Percentiles rank a stretch among this genome's conserved stretches.
Conservation (phyloP, 2,113 vertebrate genomes). For the Bolborhynchus lineola region DNA sequence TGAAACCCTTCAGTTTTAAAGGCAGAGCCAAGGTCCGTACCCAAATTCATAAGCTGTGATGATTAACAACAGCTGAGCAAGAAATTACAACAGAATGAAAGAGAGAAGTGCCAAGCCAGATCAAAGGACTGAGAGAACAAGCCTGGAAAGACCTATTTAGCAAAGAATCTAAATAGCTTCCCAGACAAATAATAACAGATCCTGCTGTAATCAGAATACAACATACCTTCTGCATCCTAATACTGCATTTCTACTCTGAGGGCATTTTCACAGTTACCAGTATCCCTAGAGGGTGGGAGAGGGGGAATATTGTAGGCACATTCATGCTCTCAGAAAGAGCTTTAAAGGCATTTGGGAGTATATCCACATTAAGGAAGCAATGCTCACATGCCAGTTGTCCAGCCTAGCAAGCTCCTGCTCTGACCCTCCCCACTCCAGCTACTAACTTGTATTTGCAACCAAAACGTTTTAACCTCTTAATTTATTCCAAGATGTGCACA, state of each 20-base stretch:
- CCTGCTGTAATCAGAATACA: neutral
- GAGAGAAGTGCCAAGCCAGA: neutral
- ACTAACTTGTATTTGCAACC: neutral
- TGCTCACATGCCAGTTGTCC: neutral
- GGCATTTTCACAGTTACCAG: neutral
- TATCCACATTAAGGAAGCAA: neutral
- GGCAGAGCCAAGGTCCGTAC: neutral
- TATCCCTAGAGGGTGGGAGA: neutral
- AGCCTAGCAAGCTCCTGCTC: neutral
- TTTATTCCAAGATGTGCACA: neutral
- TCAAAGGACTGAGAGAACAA: neutral
- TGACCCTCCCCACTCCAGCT: neutral
- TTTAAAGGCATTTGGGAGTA: neutral
- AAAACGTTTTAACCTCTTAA: neutral
- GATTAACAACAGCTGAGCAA: slow-evolving; percentile 16
- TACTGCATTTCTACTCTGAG: neutral
- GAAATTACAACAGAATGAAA: neutral
- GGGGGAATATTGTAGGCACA: too few species aligned
- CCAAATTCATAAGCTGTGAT: neutral
- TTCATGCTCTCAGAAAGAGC: neutral
- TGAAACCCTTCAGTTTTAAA: neutral
- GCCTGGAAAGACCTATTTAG: neutral
- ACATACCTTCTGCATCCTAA: neutral
- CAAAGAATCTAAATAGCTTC: neutral
- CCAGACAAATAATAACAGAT: neutral